Evolutionary conservation across 2,888 invertebrate genomes (phyloP).

Genomic region (Acleris laterana): DNA sequence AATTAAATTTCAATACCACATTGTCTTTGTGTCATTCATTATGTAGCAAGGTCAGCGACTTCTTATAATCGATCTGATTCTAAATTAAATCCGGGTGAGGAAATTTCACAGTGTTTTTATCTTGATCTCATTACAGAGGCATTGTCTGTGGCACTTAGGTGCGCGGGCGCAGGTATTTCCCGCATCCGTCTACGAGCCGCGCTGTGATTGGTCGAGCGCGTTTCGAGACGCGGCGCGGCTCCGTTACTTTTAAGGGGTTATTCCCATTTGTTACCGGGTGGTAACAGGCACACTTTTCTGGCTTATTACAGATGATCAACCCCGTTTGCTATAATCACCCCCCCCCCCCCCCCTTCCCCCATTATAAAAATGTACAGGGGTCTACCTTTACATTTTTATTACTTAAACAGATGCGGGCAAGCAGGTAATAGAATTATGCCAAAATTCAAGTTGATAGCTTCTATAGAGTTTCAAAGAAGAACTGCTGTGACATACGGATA

Average conservation of each 20-base stretch:
- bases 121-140: slow-evolving; percentile 39
- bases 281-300: no score
- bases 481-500: no score
- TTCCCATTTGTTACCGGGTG: no score
- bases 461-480: no score
- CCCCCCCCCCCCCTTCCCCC: no score
- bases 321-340: no score
- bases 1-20: slow-evolving; percentile 24
- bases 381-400: no score
- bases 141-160: slow-evolving; percentile 37
- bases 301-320: no score
- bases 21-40: slow-evolving; percentile 36
- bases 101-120: slow-evolving; percentile 40
- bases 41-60: slow-evolving; percentile 29
- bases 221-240: slow-evolving; percentile 40
- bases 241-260: slow-evolving; percentile 38
- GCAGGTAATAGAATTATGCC: no score
- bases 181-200: slow-evolving; percentile 47
- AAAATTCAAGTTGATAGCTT: no score
- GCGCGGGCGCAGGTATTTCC: slow-evolving; percentile 49
- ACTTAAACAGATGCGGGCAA: no score
- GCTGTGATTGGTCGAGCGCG: slow-evolving; percentile 42
- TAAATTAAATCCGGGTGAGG: slow-evolving; percentile 38
- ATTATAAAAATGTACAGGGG: no score
- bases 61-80: slow-evolving; percentile 33